phyloP scores from a whole-genome alignment of 2,113 vertebrate genomes.

The Lophura nycthemera region DNA sequence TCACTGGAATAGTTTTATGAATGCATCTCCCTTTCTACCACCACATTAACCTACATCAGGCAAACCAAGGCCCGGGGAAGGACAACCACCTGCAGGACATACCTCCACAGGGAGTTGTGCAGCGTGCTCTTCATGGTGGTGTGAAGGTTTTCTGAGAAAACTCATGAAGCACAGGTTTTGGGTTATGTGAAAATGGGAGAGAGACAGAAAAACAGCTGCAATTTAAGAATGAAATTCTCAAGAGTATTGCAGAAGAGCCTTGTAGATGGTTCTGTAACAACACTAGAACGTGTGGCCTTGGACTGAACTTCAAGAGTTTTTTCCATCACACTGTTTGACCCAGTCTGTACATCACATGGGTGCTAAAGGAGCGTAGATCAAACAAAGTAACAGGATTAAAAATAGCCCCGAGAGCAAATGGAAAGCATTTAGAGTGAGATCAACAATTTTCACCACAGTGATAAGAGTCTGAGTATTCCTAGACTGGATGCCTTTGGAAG shows the following conservation, averaged over 20 bases:
- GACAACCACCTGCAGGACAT: neutral
- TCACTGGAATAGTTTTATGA: neutral
- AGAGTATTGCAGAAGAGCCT: neutral
- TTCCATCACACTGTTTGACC: neutral
- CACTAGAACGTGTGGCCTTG: neutral
- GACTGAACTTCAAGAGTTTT: neutral
- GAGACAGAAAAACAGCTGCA: neutral
- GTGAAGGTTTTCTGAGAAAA: neutral
- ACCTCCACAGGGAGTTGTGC: neutral
- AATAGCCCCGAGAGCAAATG: slow-evolving; percentile 11
- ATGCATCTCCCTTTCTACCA: neutral
- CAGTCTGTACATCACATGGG: neutral
- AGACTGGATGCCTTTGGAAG: neutral
- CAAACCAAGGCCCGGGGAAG: neutral
- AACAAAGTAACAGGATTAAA: slow-evolving; percentile 25
- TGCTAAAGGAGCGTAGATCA: neutral
- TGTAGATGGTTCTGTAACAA: neutral
- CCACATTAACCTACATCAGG: neutral
- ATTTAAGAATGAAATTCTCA: neutral
- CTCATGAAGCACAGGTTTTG: neutral
- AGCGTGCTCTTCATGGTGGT: neutral
- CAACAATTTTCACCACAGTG: neutral
- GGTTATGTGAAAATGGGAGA: neutral
- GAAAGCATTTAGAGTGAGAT: slow-evolving; percentile 1
- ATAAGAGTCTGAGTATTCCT: neutral